Percentiles rank a stretch among this genome's conserved stretches.
These are phyloP conservation scores for Crypturellus tataupa DNA, from an alignment of 2,797 vertebrate species.

Conservation along the genomic window DNA sequence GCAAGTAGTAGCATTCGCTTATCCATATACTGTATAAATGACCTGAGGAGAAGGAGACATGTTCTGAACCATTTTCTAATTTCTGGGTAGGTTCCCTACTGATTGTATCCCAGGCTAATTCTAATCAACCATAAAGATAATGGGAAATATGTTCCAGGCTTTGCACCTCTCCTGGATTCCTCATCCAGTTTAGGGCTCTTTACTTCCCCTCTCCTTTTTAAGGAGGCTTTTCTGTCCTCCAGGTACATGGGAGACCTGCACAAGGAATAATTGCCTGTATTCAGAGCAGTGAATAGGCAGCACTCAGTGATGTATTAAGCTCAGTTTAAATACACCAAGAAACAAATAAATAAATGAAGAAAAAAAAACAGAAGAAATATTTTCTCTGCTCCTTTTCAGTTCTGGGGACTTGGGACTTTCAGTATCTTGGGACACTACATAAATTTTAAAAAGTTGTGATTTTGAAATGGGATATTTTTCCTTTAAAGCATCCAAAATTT, in stretches of 20 bases:
- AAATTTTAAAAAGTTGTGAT: neutral
- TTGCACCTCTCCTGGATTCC: neutral
- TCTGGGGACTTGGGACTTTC: neutral
- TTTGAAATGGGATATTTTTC: neutral
- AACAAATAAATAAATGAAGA: neutral
- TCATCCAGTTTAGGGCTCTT: neutral
- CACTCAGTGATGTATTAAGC: neutral
- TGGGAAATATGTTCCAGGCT: neutral
- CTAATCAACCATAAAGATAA: neutral
- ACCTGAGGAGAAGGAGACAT: neutral
- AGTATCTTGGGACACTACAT: neutral
- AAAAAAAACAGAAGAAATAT: neutral
- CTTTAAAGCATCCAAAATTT: neutral
- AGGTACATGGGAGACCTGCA: neutral
- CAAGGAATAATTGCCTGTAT: neutral
- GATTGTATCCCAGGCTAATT: neutral
- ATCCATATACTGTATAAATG: neutral
- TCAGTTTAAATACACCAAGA: neutral
- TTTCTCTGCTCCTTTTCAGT: neutral
- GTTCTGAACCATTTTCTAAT: neutral
- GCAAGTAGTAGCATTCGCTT: neutral
- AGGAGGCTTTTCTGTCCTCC: neutral
- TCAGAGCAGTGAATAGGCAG: neutral
- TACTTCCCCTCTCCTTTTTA: neutral
- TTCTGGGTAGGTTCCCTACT: neutral